Evolutionary conservation across 2,113 vertebrate species (phyloP).

Genomic region (Agapornis roseicollis): DNA sequence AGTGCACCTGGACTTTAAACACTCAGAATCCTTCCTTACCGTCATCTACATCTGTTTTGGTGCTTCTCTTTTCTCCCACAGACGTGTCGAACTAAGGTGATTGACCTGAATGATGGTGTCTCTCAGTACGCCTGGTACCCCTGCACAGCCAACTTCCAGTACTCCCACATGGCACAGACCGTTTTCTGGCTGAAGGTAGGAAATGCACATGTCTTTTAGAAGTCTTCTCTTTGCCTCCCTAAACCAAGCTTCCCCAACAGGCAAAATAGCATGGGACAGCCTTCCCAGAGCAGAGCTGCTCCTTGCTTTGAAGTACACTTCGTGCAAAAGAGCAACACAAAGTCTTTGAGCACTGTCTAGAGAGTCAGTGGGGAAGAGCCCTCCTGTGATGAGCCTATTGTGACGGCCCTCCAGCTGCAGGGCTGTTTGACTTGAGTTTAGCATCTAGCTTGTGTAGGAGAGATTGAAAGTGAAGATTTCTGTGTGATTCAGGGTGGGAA

Average conservation of each 20-base stretch:
- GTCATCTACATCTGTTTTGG: rapidly evolving
- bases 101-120: constrained; percentile 87
- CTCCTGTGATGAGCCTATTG: background rate
- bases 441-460: background rate
- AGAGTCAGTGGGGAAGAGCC: background rate
- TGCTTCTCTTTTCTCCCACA: constrained; percentile 45
- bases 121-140: constrained; percentile 97
- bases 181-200: constrained; percentile 91
- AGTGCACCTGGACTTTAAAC: background rate
- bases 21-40: background rate
- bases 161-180: constrained; percentile 75
- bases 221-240: background rate
- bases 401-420: background rate
- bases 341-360: background rate
- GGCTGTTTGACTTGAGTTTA: background rate
- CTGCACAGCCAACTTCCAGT: constrained; percentile 80
- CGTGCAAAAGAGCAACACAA: background rate
- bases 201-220: background rate
- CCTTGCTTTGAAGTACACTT: background rate
- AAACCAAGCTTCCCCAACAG: background rate
- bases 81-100: constrained; percentile 93
- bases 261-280: background rate
- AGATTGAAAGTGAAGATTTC: background rate
- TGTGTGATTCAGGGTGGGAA: background rate
- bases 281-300: background rate